Base-by-base conservation (phyloP, 2,888 invertebrate species). In the Eupeodes latifasciatus region DNA sequence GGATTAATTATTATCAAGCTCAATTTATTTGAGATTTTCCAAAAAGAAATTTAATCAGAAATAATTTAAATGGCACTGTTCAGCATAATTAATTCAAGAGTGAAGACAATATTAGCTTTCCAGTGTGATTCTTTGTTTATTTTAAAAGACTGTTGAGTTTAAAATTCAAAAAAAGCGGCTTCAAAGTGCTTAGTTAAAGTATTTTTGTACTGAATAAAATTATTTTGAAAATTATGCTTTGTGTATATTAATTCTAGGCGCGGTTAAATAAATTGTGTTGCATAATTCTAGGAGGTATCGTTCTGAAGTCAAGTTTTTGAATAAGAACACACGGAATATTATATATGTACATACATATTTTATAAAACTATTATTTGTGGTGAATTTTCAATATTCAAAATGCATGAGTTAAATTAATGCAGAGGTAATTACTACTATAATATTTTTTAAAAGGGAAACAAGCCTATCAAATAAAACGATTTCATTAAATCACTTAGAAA, bases 171-270 rank as follows among this genome's bases (percentile, higher is more conserved):
- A 16, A 61, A 0, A 53, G 34, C 4, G 34, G 34, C 59, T 34
- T 1, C 5, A 69, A 16, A 69, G 11, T 69, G 53, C 51, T 53
- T 10, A 51, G 12, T 3, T 5, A n/a, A 67, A 2, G 27, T 27
- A 66, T 47, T 27, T 49, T 57, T 49, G 49, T 67, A 34, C 69
- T 16, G 34, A 53, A 53, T 53, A 69, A 67, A 66, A 69, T 49
- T 19, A 27, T 2, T 14, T 27, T 14, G 44, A 49, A 66, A 44
- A 16, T 19, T 10, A 11, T 61, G 36, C 2, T 36, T 16, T 12
- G 12, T 49, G 49, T 27, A 2, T 44, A 47, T 10, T 64, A 0
- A 1, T 40, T 40, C 5, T 27, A 64, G 66, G 66, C 7, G 27
- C 3, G 0, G 12, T n/a, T 14, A 14, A 27, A 10, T 49, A 14